Evolutionary conservation across 2,888 invertebrate species (phyloP), one percentile per base, ranked within the genome.

Genomic region (Drosophila rubida): DNA sequence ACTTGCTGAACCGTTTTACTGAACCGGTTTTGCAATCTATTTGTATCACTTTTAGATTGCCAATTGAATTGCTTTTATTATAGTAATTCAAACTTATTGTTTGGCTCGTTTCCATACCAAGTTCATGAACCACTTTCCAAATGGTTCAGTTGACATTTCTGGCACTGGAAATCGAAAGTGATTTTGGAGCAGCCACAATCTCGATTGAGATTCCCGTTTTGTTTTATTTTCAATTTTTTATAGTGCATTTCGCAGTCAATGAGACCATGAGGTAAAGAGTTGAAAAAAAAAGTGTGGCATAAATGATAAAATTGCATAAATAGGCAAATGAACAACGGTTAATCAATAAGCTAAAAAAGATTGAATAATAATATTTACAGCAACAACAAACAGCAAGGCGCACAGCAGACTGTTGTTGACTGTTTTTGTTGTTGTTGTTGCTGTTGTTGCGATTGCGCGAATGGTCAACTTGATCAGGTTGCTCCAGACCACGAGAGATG

Each of bases 281-380:
- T 23, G 6, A 16, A 27, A 27, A 55, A 22, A 30, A 35, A 25
- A 42, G 48, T 61, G 60, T 60, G 80, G 80, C 64, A 67, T 39
- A 60, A 69, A 59, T 61, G 82, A 69, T 77, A 64, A 81, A 82
- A 88, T 84, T 84, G 83, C 83, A 88, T 84, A 84, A 83, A 87
- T 79, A 87, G 72, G 80, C 83, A 84, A 84, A 84, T 87, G 78
- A 86, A 80, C 83, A 87, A 73, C 88, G 70, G 83, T 85, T 84
- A 87, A 84, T 84, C 83, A 84, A 84, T 84, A 88, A 87, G 72
- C 82, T 41, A 66, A 75, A 66, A 75, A 63, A 69, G 83, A 84
- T 84, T 84, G 88, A 73, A 84, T 84, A 84, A 84, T 78, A 78
- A 65, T 74, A 80, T 73, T 61, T 64, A 69, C 77, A 69, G 35